Percentiles rank a stretch among this genome's conserved stretches.
phyloP scores from a whole-genome alignment of 1,140 invertebrate genomes.

The Bombus ignitus region DNA sequence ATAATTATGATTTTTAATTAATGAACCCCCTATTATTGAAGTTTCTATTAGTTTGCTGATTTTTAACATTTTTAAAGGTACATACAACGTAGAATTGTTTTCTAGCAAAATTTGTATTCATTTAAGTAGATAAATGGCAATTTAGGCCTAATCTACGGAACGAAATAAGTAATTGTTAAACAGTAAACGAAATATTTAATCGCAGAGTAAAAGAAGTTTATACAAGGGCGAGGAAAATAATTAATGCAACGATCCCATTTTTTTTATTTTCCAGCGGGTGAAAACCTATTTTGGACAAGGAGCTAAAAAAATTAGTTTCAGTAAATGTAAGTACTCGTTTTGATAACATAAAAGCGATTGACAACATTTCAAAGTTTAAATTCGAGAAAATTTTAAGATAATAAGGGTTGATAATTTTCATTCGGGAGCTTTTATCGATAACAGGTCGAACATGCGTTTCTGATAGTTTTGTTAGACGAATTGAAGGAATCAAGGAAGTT shows the following conservation, averaged over 20 bases:
- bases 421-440: background rate
- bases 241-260: background rate
- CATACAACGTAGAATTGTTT: background rate
- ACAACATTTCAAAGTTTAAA: background rate
- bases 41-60: background rate
- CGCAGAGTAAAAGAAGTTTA: no score
- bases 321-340: no score
- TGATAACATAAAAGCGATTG: no score
- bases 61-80: background rate
- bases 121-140: background rate
- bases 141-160: no score
- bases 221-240: no score
- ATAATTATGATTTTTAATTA: background rate
- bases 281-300: background rate
- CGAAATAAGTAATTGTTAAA: background rate
- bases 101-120: background rate
- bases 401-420: background rate
- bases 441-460: background rate
- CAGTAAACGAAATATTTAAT: background rate
- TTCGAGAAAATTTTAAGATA: background rate
- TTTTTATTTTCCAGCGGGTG: background rate
- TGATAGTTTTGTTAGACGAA: background rate
- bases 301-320: no score
- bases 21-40: background rate
- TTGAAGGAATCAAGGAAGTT: background rate